Evolutionary conservation across 2,113 vertebrate species (phyloP).

Genomic region (Bubo blakistoni): DNA sequence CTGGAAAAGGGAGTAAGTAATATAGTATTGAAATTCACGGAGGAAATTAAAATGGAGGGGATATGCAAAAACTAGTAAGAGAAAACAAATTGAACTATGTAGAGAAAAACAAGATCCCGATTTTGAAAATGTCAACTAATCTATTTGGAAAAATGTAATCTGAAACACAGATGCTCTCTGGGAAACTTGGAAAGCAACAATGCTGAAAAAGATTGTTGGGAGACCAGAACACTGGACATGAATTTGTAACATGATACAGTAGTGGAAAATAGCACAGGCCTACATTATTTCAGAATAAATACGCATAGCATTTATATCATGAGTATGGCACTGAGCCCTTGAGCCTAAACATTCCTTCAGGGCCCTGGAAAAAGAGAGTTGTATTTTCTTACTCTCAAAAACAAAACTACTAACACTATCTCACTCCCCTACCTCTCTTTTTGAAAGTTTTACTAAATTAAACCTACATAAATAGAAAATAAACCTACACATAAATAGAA

Average conservation of each 20-base stretch:
- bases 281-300: background rate
- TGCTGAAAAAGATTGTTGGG: background rate
- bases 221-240: background rate
- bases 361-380: background rate
- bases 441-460: background rate
- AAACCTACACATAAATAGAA: background rate
- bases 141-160: background rate
- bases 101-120: slow-evolving; percentile 2
- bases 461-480: background rate
- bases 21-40: background rate
- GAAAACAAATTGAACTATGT: background rate
- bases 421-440: background rate
- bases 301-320: background rate
- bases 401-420: background rate
- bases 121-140: background rate
- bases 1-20: background rate
- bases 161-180: slow-evolving; percentile 6
- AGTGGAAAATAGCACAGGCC: background rate
- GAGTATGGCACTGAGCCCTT: background rate
- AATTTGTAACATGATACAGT: background rate
- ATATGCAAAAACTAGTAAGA: background rate
- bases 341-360: background rate
- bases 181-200: slow-evolving; percentile 16
- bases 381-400: background rate
- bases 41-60: background rate